These are phyloP conservation scores for Drosophila parthenogenetica DNA, from an alignment of 2,888 invertebrate genomes.

Conservation along the genomic window DNA sequence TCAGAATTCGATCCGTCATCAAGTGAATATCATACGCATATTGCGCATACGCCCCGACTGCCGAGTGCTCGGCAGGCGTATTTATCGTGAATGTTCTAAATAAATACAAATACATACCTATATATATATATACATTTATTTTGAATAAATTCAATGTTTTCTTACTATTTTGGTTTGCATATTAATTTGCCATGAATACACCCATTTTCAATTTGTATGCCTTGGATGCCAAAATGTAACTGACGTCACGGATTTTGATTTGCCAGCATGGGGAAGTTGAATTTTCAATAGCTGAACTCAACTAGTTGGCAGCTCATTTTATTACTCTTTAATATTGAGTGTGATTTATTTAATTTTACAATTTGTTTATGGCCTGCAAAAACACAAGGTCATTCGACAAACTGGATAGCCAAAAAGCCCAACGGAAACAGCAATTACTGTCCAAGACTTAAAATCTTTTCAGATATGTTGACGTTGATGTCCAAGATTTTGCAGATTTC, in stretches of 20 bases:
- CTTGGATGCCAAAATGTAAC: slow-evolving; percentile 25
- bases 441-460: slow-evolving; percentile 4
- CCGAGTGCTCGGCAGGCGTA: slow-evolving; percentile 35
- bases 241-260: slow-evolving; percentile 40
- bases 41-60: slow-evolving; percentile 51
- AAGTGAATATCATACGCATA: slow-evolving; percentile 24
- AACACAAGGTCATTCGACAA: slow-evolving; percentile 13
- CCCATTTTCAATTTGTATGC: slow-evolving; percentile 29
- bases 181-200: slow-evolving; percentile 27
- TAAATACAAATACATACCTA: slow-evolving; percentile 13
- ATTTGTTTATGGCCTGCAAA: slow-evolving; percentile 22
- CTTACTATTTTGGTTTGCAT: slow-evolving; percentile 34
- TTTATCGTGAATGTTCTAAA: slow-evolving; percentile 45
- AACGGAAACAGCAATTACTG: slow-evolving; percentile 19
- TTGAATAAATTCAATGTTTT: slow-evolving; percentile 21
- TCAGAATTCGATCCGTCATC: slow-evolving; percentile 75
- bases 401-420: slow-evolving; percentile 16
- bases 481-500: slow-evolving; percentile 2
- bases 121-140: slow-evolving; percentile 2
- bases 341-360: slow-evolving; percentile 39
- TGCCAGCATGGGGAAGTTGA: slow-evolving; percentile 6
- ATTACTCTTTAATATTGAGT: slow-evolving; percentile 27
- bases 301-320: slow-evolving; percentile 3
- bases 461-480: slow-evolving; percentile 13
- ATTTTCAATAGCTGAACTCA: slow-evolving; percentile 27